phyloP scores from a whole-genome alignment of 2,113 vertebrate genomes.

The Sphaerodactylus townsendi region DNA sequence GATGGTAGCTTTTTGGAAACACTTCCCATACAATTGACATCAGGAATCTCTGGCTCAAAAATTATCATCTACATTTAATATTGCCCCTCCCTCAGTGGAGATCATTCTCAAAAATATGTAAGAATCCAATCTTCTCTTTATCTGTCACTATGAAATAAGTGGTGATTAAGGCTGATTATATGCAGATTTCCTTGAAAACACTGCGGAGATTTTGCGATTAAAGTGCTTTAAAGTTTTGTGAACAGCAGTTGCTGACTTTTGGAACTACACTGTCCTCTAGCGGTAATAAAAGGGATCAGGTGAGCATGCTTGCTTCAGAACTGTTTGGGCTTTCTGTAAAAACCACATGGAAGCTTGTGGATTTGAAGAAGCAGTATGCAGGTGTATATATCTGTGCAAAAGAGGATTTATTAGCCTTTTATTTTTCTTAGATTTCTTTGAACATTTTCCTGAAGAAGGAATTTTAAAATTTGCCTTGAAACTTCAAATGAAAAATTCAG shows the following conservation, averaged over 20 bases:
- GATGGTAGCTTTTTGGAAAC: too few species aligned
- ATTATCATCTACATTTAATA: too few species aligned
- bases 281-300: constrained; percentile 45
- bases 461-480: background rate
- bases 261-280: constrained; percentile 61
- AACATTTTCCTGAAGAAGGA: background rate
- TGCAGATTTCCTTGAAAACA: constrained; percentile 14
- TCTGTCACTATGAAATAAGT: constrained; percentile 6
- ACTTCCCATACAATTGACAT: too few species aligned
- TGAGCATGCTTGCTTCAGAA: background rate
- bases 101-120: too few species aligned
- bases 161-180: background rate
- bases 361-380: background rate
- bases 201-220: background rate
- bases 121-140: background rate
- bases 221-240: background rate
- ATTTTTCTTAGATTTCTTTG: background rate
- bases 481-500: background rate
- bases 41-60: too few species aligned
- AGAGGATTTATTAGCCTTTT: background rate
- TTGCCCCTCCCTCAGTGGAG: too few species aligned
- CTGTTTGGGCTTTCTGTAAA: background rate
- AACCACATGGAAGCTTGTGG: background rate
- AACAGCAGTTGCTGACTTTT: constrained; percentile 6
- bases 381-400: background rate